Evolutionary conservation across 2,888 invertebrate genomes (phyloP), one percentile per base, ranked within the genome.

Genomic region (Ditylenchus weischeri): DNA sequence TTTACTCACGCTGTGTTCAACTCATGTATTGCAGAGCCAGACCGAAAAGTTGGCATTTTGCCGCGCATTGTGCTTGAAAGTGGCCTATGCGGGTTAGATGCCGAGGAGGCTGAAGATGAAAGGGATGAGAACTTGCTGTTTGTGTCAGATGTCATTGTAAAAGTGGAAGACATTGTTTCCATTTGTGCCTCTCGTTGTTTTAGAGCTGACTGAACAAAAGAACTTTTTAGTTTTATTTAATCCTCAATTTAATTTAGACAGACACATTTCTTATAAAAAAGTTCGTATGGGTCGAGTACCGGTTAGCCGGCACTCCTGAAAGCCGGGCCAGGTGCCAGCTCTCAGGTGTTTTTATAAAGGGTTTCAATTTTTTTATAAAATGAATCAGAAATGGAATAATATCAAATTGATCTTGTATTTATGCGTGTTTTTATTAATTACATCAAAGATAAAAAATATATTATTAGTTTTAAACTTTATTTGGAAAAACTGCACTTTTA

Each of bases 121-220:
- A 51, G 23, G 18, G 65, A 36, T 23, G 43, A 54, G 19, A 23
- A 36, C 38, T 35, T 38, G 29, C 19, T 54, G 21, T 47, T 50
- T 21, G 36, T 49, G 54, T 50, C 49, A 21, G 13, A 15, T 47
- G 21, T 35, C 36, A 11, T n/a, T 43, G 43, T 43, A 43, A 43
- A 43, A 43, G 15, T 43, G 50, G 43, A 38, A 51, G 48, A 21
- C 15, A 63, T 48, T 43, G 35, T 15, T 35, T 43, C 61, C 18
- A 71, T 49, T 38, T 74, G 59, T 10, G 43, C 43, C 43, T 74
- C 74, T 47, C 73, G 74, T 15, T 23, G 57, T 43, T 48, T 49
- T 18, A 71, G 57, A 21, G 57, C 62, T 21, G 67, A 65, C 71
- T 71, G 21, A 62, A 74, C 70, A 11, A 18, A 58, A 66, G 15